phyloP scores from a whole-genome alignment of 2,888 invertebrate species.

The Anthrax anthrax region DNA sequence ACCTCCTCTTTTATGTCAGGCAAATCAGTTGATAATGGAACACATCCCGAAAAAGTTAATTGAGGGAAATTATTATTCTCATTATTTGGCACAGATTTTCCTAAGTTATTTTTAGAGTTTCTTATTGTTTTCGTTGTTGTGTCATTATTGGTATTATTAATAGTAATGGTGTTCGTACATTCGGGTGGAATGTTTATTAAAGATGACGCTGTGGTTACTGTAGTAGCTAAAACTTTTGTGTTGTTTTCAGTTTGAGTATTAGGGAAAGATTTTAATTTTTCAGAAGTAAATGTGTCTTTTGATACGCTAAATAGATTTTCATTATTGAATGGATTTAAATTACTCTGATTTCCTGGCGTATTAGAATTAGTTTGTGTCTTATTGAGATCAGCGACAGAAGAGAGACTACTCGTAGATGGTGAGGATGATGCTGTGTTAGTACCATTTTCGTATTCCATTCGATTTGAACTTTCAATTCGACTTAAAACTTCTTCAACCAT shows the following conservation, averaged over 20 bases:
- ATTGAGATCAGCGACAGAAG: neutral
- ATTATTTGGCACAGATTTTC: neutral
- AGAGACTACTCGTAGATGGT: neutral
- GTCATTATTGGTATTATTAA: no score
- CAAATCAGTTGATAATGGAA: conserved; percentile 7
- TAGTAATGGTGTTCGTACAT: neutral
- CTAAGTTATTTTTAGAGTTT: neutral
- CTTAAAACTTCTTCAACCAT: conserved; percentile 11
- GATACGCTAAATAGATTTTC: neutral
- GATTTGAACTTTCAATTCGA: conserved; percentile 9
- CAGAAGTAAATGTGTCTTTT: no score
- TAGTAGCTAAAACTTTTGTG: neutral
- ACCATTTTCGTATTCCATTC: neutral
- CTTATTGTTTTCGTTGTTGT: neutral
- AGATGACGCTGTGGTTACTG: neutral
- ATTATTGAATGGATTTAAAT: conserved; percentile 3
- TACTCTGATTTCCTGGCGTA: neutral
- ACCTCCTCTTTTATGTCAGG: conserved; percentile 14
- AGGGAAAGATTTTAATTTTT: no score
- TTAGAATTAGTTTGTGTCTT: neutral
- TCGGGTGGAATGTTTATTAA: neutral
- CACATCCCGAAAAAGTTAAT: neutral
- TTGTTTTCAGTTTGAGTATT: no score
- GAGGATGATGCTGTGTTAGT: neutral
- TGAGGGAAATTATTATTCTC: conserved; percentile 7